These are phyloP conservation scores for Odontamblyopus lacepedii DNA, from an alignment of 2,797 vertebrate species.

Conservation along the genomic window DNA sequence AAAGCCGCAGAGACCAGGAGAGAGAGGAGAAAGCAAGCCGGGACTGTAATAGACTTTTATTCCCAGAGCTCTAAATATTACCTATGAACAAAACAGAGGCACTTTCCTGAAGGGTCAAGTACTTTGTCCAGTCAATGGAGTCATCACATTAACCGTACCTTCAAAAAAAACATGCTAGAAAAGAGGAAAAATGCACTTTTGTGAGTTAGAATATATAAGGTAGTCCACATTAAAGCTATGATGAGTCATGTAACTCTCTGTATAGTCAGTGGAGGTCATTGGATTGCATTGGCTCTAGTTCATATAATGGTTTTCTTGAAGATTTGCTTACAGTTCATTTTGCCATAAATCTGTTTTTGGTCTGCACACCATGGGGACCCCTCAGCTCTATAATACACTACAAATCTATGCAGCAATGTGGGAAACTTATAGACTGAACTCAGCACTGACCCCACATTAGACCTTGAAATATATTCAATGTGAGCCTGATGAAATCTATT, in stretches of 20 bases:
- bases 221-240: slow-evolving; percentile 32
- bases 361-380: slow-evolving; percentile 32
- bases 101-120: slow-evolving; percentile 40
- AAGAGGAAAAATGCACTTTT: slow-evolving; percentile 42
- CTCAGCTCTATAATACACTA: slow-evolving; percentile 27
- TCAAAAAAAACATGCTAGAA: slow-evolving; percentile 43
- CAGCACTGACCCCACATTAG: slow-evolving; percentile 24
- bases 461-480: slow-evolving; percentile 43
- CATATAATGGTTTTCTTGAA: slow-evolving; percentile 56
- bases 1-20: slow-evolving; percentile 46
- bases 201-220: slow-evolving; percentile 21
- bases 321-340: slow-evolving; percentile 70
- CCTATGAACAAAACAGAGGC: slow-evolving; percentile 56
- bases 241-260: slow-evolving; percentile 33
- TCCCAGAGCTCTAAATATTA: slow-evolving; percentile 63
- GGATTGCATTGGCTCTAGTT: slow-evolving; percentile 45
- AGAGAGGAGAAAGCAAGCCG: slow-evolving; percentile 47
- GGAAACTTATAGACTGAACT: slow-evolving; percentile 21
- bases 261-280: slow-evolving; percentile 42
- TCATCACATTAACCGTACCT: slow-evolving; percentile 39
- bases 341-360: slow-evolving; percentile 28
- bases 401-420: slow-evolving; percentile 25
- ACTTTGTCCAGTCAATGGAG: slow-evolving; percentile 47
- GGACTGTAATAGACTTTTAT: slow-evolving; percentile 73
- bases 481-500: slow-evolving; percentile 23